Evolutionary conservation across 2,113 vertebrate species (phyloP).

Genomic region (Prunella himalayana): DNA sequence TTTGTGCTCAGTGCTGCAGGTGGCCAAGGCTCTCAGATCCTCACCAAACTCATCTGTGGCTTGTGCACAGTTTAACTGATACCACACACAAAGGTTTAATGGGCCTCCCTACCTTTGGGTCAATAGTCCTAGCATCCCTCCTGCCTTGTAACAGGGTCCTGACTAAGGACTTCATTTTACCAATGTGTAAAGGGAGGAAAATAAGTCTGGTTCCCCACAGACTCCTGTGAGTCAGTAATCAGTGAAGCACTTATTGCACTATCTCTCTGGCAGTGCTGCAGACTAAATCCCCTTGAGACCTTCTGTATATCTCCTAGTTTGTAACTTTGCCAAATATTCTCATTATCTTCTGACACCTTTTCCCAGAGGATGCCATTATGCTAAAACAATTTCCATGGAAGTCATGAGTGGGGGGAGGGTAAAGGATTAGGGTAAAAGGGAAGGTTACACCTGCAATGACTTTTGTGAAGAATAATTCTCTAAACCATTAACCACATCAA

Average conservation of each 20-base stretch:
- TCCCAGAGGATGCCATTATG: background rate
- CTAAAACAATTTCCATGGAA: background rate
- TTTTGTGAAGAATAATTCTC: background rate
- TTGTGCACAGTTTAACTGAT: background rate
- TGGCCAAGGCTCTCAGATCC: background rate
- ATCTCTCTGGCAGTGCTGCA: background rate
- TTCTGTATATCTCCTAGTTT: background rate
- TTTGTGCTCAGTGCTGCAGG: background rate
- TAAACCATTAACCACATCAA: background rate
- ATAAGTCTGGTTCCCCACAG: background rate
- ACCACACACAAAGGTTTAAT: background rate
- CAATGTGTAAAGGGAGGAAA: background rate
- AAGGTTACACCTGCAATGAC: background rate
- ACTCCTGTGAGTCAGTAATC: background rate
- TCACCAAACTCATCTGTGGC: background rate
- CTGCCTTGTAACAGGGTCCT: background rate
- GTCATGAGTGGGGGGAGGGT: background rate
- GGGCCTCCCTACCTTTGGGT: background rate
- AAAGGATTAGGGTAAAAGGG: background rate
- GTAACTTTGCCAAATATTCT: conserved; percentile 5
- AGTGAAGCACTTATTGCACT: background rate
- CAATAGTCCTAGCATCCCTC: background rate
- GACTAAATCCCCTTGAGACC: background rate
- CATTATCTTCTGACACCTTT: conserved; percentile 20
- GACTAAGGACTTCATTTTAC: background rate